A percentile compares a stretch with the other conserved stretches of the same genome.
Conservation (phyloP, 1,140 invertebrate species). For the Rhopalosiphum maidis region DNA sequence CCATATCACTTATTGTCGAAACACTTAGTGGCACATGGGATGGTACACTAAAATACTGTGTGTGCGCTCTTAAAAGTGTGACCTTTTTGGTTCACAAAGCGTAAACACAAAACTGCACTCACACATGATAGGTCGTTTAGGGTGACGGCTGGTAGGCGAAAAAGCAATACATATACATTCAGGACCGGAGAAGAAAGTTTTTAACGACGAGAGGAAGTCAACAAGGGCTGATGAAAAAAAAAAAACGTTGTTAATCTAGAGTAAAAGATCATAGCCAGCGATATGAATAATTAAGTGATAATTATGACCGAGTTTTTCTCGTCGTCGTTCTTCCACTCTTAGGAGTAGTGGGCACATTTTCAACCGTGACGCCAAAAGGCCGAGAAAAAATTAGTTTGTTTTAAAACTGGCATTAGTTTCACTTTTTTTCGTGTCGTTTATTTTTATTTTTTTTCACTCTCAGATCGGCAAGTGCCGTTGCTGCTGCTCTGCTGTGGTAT, state of each 20-base stretch:
- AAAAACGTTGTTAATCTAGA: slow-evolving; percentile 47
- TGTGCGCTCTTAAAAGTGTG: neutral
- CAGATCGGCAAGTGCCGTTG: neutral
- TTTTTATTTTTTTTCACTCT: neutral
- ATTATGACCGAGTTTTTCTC: slow-evolving; percentile 41
- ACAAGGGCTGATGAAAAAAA: neutral
- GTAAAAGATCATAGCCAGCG: slow-evolving; percentile 50
- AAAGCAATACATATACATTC: neutral
- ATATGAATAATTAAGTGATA: slow-evolving; percentile 56
- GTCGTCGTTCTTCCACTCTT: neutral
- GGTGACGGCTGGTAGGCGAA: neutral
- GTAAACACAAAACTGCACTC: neutral
- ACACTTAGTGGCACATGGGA: neutral
- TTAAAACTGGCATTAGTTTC: slow-evolving; percentile 41
- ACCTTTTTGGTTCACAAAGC: neutral
- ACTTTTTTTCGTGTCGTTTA: neutral
- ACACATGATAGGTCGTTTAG: neutral
- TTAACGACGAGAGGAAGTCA: neutral
- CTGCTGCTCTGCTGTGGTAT: neutral
- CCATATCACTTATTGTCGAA: neutral
- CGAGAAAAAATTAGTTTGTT: slow-evolving; percentile 50
- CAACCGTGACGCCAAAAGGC: neutral
- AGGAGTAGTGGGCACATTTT: neutral
- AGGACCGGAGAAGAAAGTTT: neutral
- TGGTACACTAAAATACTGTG: neutral